Conservation (phyloP, 2,888 invertebrate species). For the Uropetala carovei region DNA sequence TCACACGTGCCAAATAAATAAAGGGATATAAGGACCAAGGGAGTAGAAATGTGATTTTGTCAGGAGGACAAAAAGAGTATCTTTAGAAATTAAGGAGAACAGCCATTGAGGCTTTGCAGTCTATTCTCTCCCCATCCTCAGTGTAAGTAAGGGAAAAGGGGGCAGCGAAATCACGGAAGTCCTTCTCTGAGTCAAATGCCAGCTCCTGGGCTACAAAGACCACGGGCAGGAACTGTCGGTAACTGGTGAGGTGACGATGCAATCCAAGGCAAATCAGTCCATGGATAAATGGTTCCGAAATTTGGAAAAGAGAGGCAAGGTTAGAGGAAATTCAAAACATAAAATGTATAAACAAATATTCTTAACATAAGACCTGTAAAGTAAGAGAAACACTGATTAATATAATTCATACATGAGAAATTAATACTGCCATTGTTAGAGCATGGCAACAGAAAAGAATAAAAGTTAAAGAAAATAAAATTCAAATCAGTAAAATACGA, state of each 20-base stretch:
- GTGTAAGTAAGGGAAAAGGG: conserved; percentile 87
- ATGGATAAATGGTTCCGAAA: conserved; percentile 56
- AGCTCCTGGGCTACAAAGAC: conserved; percentile 91
- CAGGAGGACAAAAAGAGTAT: not conserved
- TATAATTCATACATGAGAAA: too few relatives aligned
- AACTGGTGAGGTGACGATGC: conserved; percentile 80
- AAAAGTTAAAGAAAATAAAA: too few relatives aligned
- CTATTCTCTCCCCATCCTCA: conserved; percentile 83
- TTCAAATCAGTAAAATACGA: too few relatives aligned
- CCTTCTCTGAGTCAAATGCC: conserved; percentile 89
- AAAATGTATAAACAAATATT: not conserved
- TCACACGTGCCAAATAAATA: not conserved
- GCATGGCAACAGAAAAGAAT: too few relatives aligned
- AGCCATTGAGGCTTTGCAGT: conserved; percentile 91
- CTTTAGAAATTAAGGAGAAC: conserved; percentile 73
- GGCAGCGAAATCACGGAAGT: conserved; percentile 92
- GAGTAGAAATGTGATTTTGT: not conserved
- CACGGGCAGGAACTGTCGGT: conserved; percentile 93
- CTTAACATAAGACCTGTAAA: conserved; percentile 36
- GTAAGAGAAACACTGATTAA: not conserved
- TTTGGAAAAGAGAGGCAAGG: conserved; percentile 61
- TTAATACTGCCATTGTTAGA: too few relatives aligned
- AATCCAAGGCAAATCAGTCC: conserved; percentile 61
- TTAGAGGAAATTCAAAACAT: conserved; percentile 46
- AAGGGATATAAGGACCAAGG: not conserved